These are phyloP conservation scores for Capreolus pygargus DNA, from an alignment of 2,113 vertebrate species.

Conservation along the genomic window DNA sequence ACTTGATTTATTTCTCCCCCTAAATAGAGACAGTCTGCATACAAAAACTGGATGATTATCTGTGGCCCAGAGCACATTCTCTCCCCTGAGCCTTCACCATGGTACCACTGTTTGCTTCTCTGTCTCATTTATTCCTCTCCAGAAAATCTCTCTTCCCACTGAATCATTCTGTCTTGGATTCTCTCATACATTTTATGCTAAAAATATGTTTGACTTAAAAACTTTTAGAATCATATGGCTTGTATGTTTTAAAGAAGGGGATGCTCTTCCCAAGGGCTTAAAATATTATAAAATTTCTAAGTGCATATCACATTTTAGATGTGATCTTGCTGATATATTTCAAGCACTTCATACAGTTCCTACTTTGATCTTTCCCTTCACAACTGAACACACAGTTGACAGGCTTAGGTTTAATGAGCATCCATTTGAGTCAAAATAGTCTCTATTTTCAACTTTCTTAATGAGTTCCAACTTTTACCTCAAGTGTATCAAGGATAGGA, in stretches of 20 bases:
- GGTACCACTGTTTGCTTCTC: background rate
- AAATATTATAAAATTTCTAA: conserved; percentile 22
- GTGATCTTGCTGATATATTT: background rate
- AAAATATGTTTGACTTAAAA: background rate
- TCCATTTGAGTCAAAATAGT: background rate
- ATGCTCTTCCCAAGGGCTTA: background rate
- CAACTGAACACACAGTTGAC: background rate
- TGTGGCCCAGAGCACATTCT: background rate
- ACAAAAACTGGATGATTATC: background rate
- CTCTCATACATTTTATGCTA: background rate
- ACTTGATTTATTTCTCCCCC: background rate
- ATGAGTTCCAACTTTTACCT: background rate
- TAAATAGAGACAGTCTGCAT: background rate
- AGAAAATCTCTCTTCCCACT: background rate
- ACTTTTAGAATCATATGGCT: background rate
- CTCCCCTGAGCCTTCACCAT: background rate
- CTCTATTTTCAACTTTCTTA: background rate
- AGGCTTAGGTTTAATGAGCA: background rate
- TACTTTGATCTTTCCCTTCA: conserved; percentile 10
- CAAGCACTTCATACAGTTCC: background rate
- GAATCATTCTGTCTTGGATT: background rate
- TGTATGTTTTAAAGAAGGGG: background rate
- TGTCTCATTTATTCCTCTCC: background rate
- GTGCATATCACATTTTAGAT: background rate
- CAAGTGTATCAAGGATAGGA: background rate